Percentiles rank a stretch among this genome's conserved stretches.
Conservation (phyloP, 1,140 invertebrate species). For the Episyrphus balteatus region DNA sequence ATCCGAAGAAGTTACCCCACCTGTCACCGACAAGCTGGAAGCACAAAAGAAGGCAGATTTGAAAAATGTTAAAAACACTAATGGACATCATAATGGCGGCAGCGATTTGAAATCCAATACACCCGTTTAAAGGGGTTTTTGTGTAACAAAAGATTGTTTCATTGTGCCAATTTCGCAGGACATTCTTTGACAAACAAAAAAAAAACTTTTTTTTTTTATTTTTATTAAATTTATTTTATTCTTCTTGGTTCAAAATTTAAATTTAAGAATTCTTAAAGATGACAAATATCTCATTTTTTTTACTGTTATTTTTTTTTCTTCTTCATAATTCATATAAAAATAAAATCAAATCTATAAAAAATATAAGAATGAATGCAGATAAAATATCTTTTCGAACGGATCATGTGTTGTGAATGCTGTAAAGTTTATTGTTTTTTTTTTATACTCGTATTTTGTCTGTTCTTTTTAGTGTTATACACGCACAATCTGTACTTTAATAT, state of each 20-base stretch:
- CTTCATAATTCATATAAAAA: not conserved
- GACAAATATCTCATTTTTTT: not conserved
- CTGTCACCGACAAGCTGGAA: constrained; percentile 33
- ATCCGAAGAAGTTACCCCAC: constrained; percentile 31
- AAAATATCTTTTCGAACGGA: too few species aligned
- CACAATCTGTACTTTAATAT: too few species aligned
- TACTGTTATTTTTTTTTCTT: not conserved
- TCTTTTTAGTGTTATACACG: too few species aligned
- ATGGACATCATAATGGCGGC: constrained; percentile 7
- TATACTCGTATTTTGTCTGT: too few species aligned
- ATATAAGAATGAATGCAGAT: too few species aligned
- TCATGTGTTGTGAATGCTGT: too few species aligned
- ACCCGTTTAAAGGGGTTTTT: constrained; percentile 17
- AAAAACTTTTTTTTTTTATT: too few species aligned
- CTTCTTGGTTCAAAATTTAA: not conserved
- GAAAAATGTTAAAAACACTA: constrained; percentile 12
- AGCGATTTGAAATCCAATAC: constrained; percentile 31
- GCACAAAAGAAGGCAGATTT: constrained; percentile 32
- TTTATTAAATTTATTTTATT: not conserved
- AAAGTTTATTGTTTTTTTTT: too few species aligned
- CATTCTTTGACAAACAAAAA: too few species aligned
- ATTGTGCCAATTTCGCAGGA: too few species aligned
- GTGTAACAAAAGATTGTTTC: not conserved
- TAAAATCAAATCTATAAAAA: not conserved
- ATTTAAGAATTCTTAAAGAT: not conserved